These are phyloP conservation scores for Callosobruchus maculatus DNA, from an alignment of 2,888 invertebrate genomes.

Conservation along the genomic window DNA sequence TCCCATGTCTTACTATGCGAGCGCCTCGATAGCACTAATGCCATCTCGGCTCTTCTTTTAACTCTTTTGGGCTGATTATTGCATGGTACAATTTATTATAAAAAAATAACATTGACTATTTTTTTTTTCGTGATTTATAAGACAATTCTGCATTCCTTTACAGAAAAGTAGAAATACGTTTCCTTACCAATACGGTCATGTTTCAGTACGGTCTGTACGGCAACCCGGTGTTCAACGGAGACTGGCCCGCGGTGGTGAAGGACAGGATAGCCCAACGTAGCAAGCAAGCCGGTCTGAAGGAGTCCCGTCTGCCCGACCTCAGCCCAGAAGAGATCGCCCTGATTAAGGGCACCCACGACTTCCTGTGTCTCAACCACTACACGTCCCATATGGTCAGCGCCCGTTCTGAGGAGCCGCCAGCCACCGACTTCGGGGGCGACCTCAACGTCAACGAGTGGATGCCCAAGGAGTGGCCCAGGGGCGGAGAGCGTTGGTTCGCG, in stretches of 20 bases:
- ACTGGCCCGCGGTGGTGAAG: conserved; percentile 66
- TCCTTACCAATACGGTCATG: not conserved
- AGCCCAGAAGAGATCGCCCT: conserved; percentile 57
- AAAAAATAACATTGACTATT: too few species aligned
- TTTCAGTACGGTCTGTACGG: conserved; percentile 29
- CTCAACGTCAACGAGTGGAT: conserved; percentile 2
- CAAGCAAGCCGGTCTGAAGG: conserved; percentile 41
- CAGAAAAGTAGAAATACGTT: too few species aligned
- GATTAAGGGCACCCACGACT: conserved; percentile 64
- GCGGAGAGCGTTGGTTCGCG: not conserved
- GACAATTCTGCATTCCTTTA: too few species aligned
- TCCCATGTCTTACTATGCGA: too few species aligned
- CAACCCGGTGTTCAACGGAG: conserved; percentile 60
- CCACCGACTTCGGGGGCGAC: conserved; percentile 6
- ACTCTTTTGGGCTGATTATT: too few species aligned
- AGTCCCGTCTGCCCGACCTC: conserved; percentile 62
- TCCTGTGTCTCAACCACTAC: conserved; percentile 69
- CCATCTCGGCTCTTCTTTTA: too few species aligned
- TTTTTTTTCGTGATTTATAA: too few species aligned
- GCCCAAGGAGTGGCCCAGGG: not conserved
- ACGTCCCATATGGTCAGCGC: conserved; percentile 53
- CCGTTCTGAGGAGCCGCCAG: conserved; percentile 2
- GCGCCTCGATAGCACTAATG: too few species aligned
- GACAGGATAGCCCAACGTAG: conserved; percentile 57
- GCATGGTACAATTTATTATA: too few species aligned